A percentile compares a stretch with the other conserved stretches of the same genome.
Conservation (phyloP, 2,113 vertebrate species). For the Halichoeres trimaculatus region DNA sequence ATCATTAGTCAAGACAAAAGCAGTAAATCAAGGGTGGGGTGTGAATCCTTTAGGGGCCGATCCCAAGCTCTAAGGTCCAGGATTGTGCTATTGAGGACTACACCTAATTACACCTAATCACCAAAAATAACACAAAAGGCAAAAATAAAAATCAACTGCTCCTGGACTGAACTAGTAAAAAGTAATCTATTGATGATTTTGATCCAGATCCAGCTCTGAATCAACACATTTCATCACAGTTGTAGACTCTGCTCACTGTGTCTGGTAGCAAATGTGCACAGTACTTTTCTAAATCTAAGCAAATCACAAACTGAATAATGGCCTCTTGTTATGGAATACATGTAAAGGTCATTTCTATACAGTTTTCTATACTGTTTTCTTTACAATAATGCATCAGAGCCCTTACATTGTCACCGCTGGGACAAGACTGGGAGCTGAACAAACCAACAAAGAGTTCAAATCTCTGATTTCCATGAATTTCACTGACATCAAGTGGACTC, state of each 20-base stretch:
- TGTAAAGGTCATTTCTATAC: too few species aligned
- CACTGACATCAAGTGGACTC: not conserved
- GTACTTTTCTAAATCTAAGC: not conserved
- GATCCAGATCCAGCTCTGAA: constrained; percentile 26
- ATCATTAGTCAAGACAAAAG: too few species aligned
- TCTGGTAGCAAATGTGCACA: not conserved
- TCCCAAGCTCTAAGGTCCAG: not conserved
- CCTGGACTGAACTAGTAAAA: not conserved
- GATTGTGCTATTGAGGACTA: not conserved
- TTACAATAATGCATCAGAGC: not conserved
- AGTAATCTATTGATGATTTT: constrained; percentile 34
- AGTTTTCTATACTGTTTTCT: not conserved
- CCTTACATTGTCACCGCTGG: not conserved
- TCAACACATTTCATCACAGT: constrained; percentile 32
- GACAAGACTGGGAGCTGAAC: not conserved
- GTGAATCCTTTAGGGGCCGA: too few species aligned
- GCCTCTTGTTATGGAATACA: not conserved
- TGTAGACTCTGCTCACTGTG: not conserved
- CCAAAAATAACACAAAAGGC: not conserved
- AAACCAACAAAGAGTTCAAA: not conserved
- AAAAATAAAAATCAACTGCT: not conserved
- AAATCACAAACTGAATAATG: constrained; percentile 1
- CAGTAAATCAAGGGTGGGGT: too few species aligned
- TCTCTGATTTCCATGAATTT: not conserved
- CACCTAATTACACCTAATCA: not conserved